A percentile compares a stretch with the other conserved stretches of the same genome.
These are phyloP conservation scores for Procapra przewalskii DNA, from an alignment of 2,113 vertebrate genomes.

Conservation along the genomic window DNA sequence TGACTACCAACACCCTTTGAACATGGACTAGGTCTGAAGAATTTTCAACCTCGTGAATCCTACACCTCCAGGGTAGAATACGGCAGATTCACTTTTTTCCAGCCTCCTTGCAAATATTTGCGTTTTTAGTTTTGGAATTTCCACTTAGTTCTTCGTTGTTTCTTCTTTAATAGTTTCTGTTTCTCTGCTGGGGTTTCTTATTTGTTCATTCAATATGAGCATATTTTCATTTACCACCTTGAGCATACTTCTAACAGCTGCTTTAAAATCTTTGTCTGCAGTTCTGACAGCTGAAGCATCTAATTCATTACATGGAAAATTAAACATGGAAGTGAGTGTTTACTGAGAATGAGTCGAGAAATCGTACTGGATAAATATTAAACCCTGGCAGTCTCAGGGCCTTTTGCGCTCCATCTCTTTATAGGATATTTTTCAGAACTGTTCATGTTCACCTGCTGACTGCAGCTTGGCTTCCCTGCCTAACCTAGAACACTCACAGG, in stretches of 20 bases:
- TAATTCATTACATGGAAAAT: neutral
- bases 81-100: neutral
- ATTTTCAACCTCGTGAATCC: neutral
- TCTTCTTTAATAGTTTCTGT: neutral
- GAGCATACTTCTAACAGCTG: neutral
- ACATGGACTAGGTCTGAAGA: neutral
- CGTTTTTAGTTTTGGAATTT: slow-evolving; percentile 4
- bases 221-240: neutral
- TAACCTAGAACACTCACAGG: neutral
- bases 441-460: neutral
- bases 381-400: neutral
- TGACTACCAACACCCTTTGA: neutral
- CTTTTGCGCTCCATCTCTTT: neutral
- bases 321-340: neutral
- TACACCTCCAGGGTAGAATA: neutral
- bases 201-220: neutral
- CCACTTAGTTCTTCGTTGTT: neutral
- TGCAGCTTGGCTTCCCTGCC: neutral
- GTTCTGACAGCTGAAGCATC: neutral
- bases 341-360: neutral
- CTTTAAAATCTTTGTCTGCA: neutral
- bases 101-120: neutral
- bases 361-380: neutral
- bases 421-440: neutral
- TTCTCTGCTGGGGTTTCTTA: neutral